A percentile compares a stretch with the other conserved stretches of the same genome.
Conservation (phyloP, 2,797 vertebrate species). For the Esox lucius region DNA sequence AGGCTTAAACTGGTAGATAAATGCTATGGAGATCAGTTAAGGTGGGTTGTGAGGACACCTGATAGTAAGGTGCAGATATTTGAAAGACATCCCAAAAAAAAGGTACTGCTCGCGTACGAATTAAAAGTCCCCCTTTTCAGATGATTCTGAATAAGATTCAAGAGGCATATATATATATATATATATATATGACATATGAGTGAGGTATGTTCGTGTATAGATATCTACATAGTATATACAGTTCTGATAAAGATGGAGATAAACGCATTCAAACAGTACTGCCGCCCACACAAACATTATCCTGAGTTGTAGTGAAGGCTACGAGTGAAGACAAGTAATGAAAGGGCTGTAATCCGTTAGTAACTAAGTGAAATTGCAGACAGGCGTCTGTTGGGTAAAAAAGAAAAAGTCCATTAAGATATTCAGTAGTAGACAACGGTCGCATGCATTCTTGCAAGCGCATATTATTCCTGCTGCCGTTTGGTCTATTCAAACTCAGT, state of each 20-base stretch:
- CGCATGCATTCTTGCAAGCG: constrained; percentile 5
- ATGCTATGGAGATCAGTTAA: constrained; percentile 53
- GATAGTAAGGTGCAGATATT: constrained; percentile 34
- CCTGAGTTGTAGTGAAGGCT: constrained; percentile 59
- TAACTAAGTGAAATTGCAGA: constrained; percentile 23
- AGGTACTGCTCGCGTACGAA: constrained; percentile 12
- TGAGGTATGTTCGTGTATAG: constrained; percentile 60
- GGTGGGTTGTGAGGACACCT: constrained; percentile 54
- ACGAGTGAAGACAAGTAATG: constrained; percentile 21
- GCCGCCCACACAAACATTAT: constrained; percentile 38
- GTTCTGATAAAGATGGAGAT: constrained; percentile 15
- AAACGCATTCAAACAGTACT: constrained; percentile 41
- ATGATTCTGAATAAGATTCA: constrained; percentile 18
- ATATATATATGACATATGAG: constrained; percentile 19
- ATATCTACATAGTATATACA: constrained; percentile 23
- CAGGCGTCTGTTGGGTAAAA: constrained; percentile 21
- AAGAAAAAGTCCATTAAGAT: constrained; percentile 20
- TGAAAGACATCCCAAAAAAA: constrained; percentile 44
- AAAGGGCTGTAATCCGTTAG: constrained; percentile 6
- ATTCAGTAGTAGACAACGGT: constrained; percentile 2
- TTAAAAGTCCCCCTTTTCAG: constrained; percentile 33
- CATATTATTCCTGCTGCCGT: constrained; percentile 20
- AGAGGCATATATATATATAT: constrained; percentile 44
- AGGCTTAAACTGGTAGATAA: constrained; percentile 47
- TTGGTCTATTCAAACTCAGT: constrained; percentile 28